Conservation (phyloP, 2,797 vertebrate species). For the Agapornis canus region DNA sequence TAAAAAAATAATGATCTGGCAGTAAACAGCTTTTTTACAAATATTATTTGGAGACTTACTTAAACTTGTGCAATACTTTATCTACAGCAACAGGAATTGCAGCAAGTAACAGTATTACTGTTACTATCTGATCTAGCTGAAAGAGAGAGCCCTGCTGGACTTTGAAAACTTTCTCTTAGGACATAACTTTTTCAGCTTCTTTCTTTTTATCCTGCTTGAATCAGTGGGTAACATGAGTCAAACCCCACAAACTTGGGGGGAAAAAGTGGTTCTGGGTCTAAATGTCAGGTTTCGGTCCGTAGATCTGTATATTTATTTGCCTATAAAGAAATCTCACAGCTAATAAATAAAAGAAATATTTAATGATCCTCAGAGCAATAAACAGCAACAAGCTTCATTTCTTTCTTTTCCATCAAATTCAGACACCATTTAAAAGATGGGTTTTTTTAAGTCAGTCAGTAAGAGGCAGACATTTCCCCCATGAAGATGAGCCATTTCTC, state of each 20-base stretch:
- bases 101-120: not conserved
- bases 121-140: not conserved
- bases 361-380: not conserved
- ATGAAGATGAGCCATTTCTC: not conserved
- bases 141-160: not conserved
- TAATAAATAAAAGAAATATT: not conserved
- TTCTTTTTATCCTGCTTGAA: not conserved
- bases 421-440: not conserved
- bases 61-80: conserved; percentile 18
- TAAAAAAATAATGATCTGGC: conserved; percentile 55
- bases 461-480: not conserved
- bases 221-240: not conserved
- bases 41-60: conserved; percentile 2
- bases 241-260: not conserved
- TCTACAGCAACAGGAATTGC: not conserved
- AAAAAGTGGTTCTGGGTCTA: not conserved
- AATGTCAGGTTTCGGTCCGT: not conserved
- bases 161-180: not conserved
- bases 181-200: not conserved
- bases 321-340: not conserved
- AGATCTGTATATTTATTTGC: not conserved
- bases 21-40: conserved; percentile 43
- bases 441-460: not conserved
- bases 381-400: not conserved
- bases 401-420: not conserved